These are phyloP conservation scores for Eriosoma lanigerum DNA, from an alignment of 1,140 invertebrate species.

Conservation along the genomic window DNA sequence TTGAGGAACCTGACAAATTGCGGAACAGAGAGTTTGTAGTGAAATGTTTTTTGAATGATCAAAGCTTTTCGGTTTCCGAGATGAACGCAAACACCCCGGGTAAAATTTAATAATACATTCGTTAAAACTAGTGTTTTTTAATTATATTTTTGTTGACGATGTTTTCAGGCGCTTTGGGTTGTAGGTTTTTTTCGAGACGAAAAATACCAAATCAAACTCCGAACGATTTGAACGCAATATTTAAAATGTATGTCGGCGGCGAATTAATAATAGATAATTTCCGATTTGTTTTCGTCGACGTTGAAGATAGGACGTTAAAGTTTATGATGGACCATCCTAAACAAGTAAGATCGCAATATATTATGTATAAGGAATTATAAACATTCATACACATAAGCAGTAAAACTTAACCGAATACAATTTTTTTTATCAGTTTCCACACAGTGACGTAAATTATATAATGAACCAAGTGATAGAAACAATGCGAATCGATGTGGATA, in stretches of 20 bases:
- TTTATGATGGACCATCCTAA: constrained; percentile 44
- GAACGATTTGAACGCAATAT: not conserved
- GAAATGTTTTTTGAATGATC: constrained; percentile 28
- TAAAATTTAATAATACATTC: not conserved
- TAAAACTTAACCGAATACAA: not conserved
- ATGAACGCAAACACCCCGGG: not conserved
- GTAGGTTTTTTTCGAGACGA: constrained; percentile 37
- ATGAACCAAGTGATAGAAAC: not conserved
- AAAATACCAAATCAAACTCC: not conserved
- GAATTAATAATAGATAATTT: constrained; percentile 27
- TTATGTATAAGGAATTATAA: not conserved
- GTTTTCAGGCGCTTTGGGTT: constrained; percentile 17
- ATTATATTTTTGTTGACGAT: too few species aligned
- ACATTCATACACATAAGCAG: too few species aligned
- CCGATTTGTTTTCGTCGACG: constrained; percentile 14
- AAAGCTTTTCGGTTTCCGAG: constrained; percentile 37
- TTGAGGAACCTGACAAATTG: not conserved
- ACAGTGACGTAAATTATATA: constrained; percentile 12
- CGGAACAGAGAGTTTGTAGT: constrained; percentile 20
- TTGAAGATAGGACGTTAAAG: constrained; percentile 20
- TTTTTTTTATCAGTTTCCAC: constrained; percentile 19
- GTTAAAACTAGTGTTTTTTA: too few species aligned
- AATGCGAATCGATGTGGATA: not conserved
- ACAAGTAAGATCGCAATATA: not conserved
- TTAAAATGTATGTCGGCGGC: constrained; percentile 10